phyloP scores from a whole-genome alignment of 2,113 vertebrate species.

The Ptilonorhynchus violaceus region DNA sequence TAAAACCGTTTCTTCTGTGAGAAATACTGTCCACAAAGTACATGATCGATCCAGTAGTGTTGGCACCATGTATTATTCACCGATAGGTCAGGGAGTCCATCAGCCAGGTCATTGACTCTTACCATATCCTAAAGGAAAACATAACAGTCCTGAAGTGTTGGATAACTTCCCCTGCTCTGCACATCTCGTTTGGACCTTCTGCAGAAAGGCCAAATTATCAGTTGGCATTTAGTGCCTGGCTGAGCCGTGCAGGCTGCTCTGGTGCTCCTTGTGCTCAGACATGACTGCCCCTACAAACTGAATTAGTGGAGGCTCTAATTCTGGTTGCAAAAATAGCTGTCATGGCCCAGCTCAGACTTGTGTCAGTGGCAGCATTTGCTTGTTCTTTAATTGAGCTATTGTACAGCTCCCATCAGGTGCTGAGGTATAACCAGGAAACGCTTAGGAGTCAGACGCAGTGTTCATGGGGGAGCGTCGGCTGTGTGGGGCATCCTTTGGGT shows the following conservation, averaged over 20 bases:
- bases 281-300: rapidly evolving
- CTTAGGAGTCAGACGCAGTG: background rate
- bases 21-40: background rate
- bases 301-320: background rate
- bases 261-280: background rate
- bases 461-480: background rate
- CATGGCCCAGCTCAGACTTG: background rate
- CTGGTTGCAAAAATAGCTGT: background rate
- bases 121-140: background rate
- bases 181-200: background rate
- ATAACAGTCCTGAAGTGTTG: background rate
- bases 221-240: background rate
- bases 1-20: background rate
- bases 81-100: background rate
- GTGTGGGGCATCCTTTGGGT: conserved; percentile 9
- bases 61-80: background rate
- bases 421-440: background rate
- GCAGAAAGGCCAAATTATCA: background rate
- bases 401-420: background rate
- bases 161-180: background rate
- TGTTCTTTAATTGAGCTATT: background rate
- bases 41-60: background rate
- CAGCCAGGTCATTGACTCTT: background rate
- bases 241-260: background rate
- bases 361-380: background rate